Evolutionary conservation across 2,888 invertebrate species (phyloP).

Genomic region (Papilio protenor): DNA sequence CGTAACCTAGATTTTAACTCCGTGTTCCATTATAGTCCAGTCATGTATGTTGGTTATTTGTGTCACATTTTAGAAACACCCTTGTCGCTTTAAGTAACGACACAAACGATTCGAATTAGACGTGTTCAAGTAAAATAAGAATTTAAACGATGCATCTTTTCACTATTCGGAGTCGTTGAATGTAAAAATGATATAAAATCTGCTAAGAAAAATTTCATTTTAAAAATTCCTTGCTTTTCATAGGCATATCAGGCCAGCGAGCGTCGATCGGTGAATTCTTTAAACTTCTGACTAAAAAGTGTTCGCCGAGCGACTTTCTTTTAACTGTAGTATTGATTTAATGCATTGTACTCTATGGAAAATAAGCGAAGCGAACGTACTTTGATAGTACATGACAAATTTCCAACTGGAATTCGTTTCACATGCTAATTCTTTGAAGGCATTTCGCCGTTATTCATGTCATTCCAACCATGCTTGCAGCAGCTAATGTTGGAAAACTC

Average conservation of each 20-base stretch:
- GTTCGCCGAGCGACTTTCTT: not conserved
- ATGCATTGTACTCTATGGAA: not conserved
- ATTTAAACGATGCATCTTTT: not conserved
- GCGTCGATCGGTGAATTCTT: constrained; percentile 7
- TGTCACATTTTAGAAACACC: not conserved
- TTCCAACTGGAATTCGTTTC: not conserved
- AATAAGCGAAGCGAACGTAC: not conserved
- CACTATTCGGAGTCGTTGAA: not conserved
- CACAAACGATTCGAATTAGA: not conserved
- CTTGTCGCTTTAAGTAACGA: not conserved
- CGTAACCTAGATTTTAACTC: constrained; percentile 11
- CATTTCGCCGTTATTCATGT: not conserved
- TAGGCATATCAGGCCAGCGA: constrained; percentile 4
- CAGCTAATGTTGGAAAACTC: too few relatives aligned
- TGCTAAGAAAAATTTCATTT: not conserved
- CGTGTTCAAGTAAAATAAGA: not conserved
- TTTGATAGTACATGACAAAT: not conserved
- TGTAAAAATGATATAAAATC: not conserved
- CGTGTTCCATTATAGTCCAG: not conserved
- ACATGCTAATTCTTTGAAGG: not conserved
- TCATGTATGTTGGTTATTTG: not conserved
- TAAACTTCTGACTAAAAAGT: not conserved
- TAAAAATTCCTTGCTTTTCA: not conserved
- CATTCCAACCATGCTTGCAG: too few relatives aligned
- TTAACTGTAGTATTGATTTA: not conserved